phyloP scores from a whole-genome alignment of 2,888 invertebrate species.

The Cosmia trapezina region DNA sequence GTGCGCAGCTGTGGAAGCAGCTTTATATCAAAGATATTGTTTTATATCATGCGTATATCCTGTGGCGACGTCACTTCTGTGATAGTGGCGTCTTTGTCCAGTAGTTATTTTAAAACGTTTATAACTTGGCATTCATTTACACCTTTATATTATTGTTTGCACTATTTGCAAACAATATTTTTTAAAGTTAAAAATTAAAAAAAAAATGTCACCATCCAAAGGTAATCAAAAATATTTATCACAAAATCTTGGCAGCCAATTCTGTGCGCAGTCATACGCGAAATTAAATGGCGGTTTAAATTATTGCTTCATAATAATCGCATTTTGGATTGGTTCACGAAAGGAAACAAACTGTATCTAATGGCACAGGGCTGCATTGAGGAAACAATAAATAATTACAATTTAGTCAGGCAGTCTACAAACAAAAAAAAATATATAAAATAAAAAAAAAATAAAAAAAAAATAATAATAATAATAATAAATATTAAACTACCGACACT shows the following conservation, averaged over 20 bases:
- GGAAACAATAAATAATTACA: neutral
- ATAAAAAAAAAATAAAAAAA: no score
- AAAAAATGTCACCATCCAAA: neutral
- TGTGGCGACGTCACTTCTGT: no score
- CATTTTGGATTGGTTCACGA: conserved; percentile 57
- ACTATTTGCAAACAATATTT: no score
- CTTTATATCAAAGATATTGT: conserved; percentile 10
- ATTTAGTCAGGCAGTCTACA: no score
- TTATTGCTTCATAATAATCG: conserved; percentile 69
- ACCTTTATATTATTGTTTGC: no score
- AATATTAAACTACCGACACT: no score
- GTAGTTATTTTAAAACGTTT: no score
- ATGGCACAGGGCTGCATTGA: conserved; percentile 49
- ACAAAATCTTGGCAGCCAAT: conserved; percentile 59
- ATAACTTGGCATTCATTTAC: no score
- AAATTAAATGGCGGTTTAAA: conserved; percentile 77
- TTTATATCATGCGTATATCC: neutral
- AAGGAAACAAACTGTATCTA: conserved; percentile 54
- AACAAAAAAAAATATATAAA: no score
- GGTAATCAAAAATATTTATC: conserved; percentile 61
- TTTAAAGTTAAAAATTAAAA: no score
- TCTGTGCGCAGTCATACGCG: conserved; percentile 72
- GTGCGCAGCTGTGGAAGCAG: conserved; percentile 2
- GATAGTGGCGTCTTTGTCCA: no score
- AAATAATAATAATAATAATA: no score